Evolutionary conservation across 2,797 vertebrate genomes (phyloP).

Genomic region (Tenualosa ilisha): DNA sequence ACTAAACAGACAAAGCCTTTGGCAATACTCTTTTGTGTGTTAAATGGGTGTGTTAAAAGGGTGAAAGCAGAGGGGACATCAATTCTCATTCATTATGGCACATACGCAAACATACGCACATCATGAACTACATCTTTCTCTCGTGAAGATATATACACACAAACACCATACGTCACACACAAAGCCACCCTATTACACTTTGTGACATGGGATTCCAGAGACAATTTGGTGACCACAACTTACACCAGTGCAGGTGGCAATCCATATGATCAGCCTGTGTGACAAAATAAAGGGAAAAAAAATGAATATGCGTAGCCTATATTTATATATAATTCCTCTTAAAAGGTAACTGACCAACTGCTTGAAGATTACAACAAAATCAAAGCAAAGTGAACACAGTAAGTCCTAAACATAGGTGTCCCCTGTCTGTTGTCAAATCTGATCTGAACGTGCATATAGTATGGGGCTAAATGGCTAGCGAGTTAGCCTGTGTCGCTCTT

Average conservation of each 20-base stretch:
- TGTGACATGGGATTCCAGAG: not conserved
- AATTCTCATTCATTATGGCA: not conserved
- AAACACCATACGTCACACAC: not conserved
- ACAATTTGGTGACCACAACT: not conserved
- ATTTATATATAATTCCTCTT: not conserved
- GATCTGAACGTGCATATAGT: not conserved
- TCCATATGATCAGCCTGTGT: not conserved
- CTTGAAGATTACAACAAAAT: not conserved
- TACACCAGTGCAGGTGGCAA: constrained; percentile 11
- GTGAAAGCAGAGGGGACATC: not conserved
- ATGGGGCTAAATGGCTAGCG: not conserved
- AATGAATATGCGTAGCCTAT: not conserved
- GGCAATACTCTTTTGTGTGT: not conserved
- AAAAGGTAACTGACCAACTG: not conserved
- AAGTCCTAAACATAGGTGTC: constrained; percentile 7
- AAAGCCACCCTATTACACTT: not conserved
- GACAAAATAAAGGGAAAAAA: not conserved
- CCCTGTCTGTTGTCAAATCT: not conserved
- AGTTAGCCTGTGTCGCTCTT: not conserved
- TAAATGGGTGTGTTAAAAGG: not conserved
- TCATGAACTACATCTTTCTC: constrained; percentile 3
- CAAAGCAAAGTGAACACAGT: not conserved
- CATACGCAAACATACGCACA: constrained; percentile 22
- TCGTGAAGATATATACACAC: constrained; percentile 4
- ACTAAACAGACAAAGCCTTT: constrained; percentile 16